These are phyloP conservation scores for Hycleus cichorii DNA, from an alignment of 1,140 invertebrate species.

Conservation along the genomic window DNA sequence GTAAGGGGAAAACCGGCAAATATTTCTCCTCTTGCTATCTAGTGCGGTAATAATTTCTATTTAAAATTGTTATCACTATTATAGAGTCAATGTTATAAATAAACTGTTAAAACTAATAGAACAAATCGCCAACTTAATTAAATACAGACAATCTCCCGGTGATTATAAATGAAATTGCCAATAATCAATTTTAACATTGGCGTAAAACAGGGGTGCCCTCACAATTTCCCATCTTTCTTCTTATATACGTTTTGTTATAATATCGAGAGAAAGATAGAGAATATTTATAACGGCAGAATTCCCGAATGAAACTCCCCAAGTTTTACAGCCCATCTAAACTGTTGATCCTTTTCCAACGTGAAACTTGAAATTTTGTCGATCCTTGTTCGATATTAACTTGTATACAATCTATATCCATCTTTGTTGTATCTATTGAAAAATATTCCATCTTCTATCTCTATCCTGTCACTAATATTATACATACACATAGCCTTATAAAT, in stretches of 20 bases:
- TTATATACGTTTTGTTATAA: background rate
- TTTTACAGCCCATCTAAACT: background rate
- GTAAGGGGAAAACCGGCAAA: too few species aligned
- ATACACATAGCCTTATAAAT: conserved; percentile 1
- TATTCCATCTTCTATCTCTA: background rate
- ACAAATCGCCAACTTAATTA: background rate
- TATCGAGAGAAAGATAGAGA: conserved; percentile 21
- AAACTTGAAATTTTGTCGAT: background rate
- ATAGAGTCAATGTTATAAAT: too few species aligned
- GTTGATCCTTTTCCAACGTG: conserved; percentile 7
- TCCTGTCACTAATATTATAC: background rate
- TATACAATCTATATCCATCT: background rate
- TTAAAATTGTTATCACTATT: too few species aligned
- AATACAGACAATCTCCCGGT: conserved; percentile 1
- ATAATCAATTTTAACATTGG: conserved; percentile 16
- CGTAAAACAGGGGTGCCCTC: conserved; percentile 10
- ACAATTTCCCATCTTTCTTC: too few species aligned
- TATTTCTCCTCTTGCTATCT: too few species aligned
- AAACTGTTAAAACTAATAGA: too few species aligned
- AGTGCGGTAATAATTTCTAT: too few species aligned
- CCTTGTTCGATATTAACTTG: conserved; percentile 9
- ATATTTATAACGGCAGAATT: conserved; percentile 23
- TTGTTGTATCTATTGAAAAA: background rate
- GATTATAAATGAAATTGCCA: conserved; percentile 16
- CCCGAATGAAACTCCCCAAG: conserved; percentile 10